phyloP scores from a whole-genome alignment of 2,888 invertebrate species.

The Agrochola lychnidis region DNA sequence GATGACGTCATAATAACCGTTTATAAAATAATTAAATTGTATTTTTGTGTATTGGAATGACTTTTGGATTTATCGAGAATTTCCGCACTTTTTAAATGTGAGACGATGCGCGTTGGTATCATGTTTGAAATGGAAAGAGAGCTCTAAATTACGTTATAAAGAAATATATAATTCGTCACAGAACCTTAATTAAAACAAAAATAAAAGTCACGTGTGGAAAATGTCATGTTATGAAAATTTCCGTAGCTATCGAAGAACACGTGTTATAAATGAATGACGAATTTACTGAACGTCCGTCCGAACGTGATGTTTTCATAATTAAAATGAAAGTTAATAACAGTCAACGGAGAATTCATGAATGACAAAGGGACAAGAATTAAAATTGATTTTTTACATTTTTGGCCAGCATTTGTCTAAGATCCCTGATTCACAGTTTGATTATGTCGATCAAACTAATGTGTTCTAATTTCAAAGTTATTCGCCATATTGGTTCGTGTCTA shows the following conservation, averaged over 20 bases:
- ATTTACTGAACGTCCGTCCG: constrained; percentile 32
- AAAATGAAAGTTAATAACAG: constrained; percentile 13
- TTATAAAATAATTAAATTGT: constrained; percentile 29
- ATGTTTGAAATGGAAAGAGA: neutral
- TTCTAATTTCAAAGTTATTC: constrained; percentile 43
- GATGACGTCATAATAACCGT: constrained; percentile 39
- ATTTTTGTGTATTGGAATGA: constrained; percentile 15
- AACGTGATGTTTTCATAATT: constrained; percentile 50
- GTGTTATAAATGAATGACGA: constrained; percentile 46
- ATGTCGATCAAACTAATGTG: constrained; percentile 18
- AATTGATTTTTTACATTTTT: neutral
- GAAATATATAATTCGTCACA: neutral
- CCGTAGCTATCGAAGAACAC: constrained; percentile 43
- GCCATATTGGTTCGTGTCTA: constrained; percentile 1
- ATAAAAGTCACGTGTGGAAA: constrained; percentile 36
- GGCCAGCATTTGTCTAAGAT: neutral
- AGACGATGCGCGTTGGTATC: neutral
- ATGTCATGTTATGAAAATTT: constrained; percentile 38
- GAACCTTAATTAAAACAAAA: constrained; percentile 13
- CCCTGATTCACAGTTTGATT: neutral
- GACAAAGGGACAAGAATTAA: neutral
- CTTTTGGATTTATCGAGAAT: neutral
- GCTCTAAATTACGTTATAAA: neutral
- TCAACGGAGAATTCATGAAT: constrained; percentile 1
- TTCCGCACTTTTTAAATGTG: neutral